phyloP scores from a whole-genome alignment of 2,113 vertebrate genomes.

The Crotalus tigris region DNA sequence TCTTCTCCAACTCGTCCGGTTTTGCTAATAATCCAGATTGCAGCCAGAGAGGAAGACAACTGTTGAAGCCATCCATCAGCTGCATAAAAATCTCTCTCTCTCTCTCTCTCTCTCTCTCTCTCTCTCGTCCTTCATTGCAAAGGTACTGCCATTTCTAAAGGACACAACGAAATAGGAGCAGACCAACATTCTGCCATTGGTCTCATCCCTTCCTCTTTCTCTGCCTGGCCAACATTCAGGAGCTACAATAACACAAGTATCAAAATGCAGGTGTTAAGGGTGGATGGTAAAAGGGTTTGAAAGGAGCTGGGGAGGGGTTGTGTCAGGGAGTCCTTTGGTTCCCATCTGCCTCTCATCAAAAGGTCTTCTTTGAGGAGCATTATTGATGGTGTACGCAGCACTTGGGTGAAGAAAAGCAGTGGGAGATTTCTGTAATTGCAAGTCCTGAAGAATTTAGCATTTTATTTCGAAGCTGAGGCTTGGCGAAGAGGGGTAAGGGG shows the following conservation, averaged over 20 bases:
- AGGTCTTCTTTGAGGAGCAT: conserved; percentile 51
- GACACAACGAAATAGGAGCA: neutral
- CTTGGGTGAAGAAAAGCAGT: conserved; percentile 52
- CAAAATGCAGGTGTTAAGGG: neutral
- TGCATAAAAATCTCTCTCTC: neutral
- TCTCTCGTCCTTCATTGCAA: neutral
- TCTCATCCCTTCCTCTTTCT: neutral
- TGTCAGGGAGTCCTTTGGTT: conserved; percentile 32
- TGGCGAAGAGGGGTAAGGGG: conserved; percentile 24
- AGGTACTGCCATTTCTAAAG: conserved; percentile 25
- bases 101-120: no score
- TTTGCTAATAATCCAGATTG: neutral
- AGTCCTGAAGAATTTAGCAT: conserved; percentile 37
- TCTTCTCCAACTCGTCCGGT: neutral
- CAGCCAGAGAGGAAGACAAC: neutral
- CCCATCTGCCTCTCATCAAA: conserved; percentile 30
- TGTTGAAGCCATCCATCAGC: neutral
- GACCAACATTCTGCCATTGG: conserved; percentile 25
- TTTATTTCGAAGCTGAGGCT: conserved; percentile 48
- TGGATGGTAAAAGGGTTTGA: conserved; percentile 32
- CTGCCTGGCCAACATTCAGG: neutral
- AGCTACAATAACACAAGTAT: conserved; percentile 50
- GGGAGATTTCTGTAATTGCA: conserved; percentile 54
- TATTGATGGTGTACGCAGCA: conserved; percentile 25
- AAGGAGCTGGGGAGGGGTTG: conserved; percentile 15